Conservation (phyloP, 2,113 vertebrate species). For the Eptatretus burgeri region DNA sequence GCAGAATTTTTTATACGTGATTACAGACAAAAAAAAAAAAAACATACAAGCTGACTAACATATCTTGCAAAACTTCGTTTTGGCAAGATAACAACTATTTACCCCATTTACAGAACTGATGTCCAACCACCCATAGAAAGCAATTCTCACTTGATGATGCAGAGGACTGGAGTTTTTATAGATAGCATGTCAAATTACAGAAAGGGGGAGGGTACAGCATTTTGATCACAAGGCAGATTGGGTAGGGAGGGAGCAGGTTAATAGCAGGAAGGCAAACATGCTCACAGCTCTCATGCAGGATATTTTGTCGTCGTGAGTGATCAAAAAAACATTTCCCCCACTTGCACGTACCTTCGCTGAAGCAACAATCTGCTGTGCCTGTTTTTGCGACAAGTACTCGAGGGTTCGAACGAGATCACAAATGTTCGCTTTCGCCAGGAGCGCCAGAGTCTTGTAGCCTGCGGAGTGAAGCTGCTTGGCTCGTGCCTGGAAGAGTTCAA, state of each 20-base stretch:
- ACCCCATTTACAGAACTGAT: too few relatives aligned
- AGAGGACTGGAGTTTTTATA: too few relatives aligned
- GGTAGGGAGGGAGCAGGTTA: neutral
- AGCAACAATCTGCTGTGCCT: constrained; percentile 46
- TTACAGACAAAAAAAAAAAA: too few relatives aligned
- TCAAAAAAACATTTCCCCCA: neutral
- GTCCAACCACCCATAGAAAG: too few relatives aligned
- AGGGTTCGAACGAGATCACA: constrained; percentile 24
- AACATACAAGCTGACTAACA: too few relatives aligned
- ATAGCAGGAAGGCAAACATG: neutral
- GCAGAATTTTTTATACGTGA: too few relatives aligned
- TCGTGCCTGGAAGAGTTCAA: constrained; percentile 25
- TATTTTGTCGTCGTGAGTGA: neutral
- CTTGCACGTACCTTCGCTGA: constrained; percentile 45
- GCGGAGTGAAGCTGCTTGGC: constrained; percentile 53
- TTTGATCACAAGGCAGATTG: neutral
- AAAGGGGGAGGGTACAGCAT: too few relatives aligned
- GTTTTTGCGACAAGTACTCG: constrained; percentile 33
- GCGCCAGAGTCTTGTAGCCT: constrained; percentile 42
- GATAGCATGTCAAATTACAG: too few relatives aligned
- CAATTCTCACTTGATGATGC: neutral
- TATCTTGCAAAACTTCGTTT: too few relatives aligned
- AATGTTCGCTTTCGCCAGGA: constrained; percentile 51
- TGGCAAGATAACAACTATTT: too few relatives aligned
- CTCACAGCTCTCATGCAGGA: neutral